Evolutionary conservation across 1,140 invertebrate genomes (phyloP), one percentile per base, ranked within the genome.

Genomic region (Potamilus streckersoni): DNA sequence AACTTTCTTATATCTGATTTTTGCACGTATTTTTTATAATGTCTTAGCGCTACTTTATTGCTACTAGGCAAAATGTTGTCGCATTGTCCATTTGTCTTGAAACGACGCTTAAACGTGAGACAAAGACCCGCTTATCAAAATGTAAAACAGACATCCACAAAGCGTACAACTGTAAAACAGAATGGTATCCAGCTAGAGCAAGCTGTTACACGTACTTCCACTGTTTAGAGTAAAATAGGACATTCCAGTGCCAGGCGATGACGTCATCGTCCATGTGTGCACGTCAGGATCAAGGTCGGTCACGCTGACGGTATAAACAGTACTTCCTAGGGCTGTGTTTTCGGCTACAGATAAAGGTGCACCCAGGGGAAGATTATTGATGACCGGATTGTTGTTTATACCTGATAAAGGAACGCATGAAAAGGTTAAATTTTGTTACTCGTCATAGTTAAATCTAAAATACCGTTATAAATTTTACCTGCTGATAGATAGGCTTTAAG

Each of bases 321-420:
- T 23, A 19, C 67, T 62, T 17, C 27, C 16, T 55, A 70, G n/a
- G 2, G 55, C 59, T 13, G 67, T 75, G 49, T 75, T 75, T 62
- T 75, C 73, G 0, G 31, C 27, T 4, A 75, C 67, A 6, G 60
- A 14, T 3, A 57, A 69, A 12, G 58, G 38, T 8, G 56, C 27
- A 11, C 57, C n/a, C 49, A 75, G 16, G 13, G 73, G 73, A 5
- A 75, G 55, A 20, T 75, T 75, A 5, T 8, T 57, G 20, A 75
- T 69, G 38, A 58, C 49, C 55, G 70, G 60, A 56, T 58, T 58
- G 38, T 75, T 61, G 59, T 75, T 75, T 59, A 75, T 69, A 70
- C 64, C 73, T 75, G 68, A 62, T 69, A 74, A 19, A 61, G 60
- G 58, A 49, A 20, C 23, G 8, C 23, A 62, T 62, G 38, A 49